Base-by-base conservation (phyloP, 2,113 vertebrate genomes). In the Oostethus manadensis region DNA sequence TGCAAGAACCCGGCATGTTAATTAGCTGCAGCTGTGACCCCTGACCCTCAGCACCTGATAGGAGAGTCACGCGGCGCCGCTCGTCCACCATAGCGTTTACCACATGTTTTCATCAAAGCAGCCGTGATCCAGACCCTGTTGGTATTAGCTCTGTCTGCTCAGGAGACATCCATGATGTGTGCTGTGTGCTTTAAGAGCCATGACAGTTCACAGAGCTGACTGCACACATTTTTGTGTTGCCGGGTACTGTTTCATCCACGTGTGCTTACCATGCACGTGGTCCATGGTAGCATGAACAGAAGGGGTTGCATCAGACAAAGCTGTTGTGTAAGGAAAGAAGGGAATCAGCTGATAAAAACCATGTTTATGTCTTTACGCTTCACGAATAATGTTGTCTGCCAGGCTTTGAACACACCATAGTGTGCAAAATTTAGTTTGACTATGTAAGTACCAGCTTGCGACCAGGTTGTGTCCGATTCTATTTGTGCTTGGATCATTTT, bases 21-120 rank as follows among this genome's bases (percentile, higher is more conserved):
- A 89, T 76, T 60, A 81, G 71, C 63, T 71, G 72, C 87, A 90
- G 85, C 79, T 89, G 85, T 60, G 71, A 86, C 80, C 84, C 61
- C 62, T 82, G 84, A 86, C 83, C 84, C 54, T 10, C 64, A 22
- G 76, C 85, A 89, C 85, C 87, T 89, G 86, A 89, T 89, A 85
- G 88, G 86, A 84, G 84, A 89, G 81, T 80, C 84, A 77, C 73
- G 62, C 13, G 71, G 84, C 67, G 58, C 81, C 74, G 48, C 65
- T 57, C 71, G 56, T 76, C 64, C 70, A 11, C 66, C 56, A 66
- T 47, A 64, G 53, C 68, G 74, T 72, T 79, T 60, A 58, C 70
- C 66, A 77, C 73, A 76, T 71, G 82, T 76, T 76, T 74, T 74
- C 70, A 69, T 78, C 76, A 74, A 66, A 77, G 64, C 56, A 26